Conservation (phyloP, 2,113 vertebrate genomes). For the Myotis lucifugus region DNA sequence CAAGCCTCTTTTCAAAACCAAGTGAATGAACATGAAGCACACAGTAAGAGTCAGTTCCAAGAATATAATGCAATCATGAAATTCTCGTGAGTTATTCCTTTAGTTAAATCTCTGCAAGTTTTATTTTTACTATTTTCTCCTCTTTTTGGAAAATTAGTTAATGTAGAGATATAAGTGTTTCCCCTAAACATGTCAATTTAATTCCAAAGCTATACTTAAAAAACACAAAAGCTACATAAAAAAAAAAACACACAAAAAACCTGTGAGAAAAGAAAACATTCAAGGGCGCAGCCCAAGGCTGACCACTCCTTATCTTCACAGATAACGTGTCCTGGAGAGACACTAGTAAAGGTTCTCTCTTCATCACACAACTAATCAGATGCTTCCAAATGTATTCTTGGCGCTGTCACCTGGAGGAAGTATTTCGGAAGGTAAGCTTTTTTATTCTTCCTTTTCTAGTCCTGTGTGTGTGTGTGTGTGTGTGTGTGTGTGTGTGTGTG, state of each 20-base stretch:
- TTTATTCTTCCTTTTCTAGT: neutral
- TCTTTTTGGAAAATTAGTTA: neutral
- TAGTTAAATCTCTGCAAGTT: neutral
- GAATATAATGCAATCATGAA: neutral
- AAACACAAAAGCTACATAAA: neutral
- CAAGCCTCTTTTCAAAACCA: neutral
- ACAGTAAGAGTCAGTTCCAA: neutral
- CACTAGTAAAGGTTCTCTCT: neutral
- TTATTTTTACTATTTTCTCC: neutral
- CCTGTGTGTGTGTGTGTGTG: neutral
- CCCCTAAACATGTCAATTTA: neutral
- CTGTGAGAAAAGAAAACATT: too few species aligned
- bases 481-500: too few species aligned
- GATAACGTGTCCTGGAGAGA: constrained; percentile 65
- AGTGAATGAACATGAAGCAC: neutral
- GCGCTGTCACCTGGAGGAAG: constrained; percentile 42
- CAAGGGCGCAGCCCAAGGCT: neutral
- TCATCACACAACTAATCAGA: constrained; percentile 50
- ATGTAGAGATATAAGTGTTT: neutral
- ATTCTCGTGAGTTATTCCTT: neutral
- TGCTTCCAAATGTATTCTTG: constrained; percentile 66
- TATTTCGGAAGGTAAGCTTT: constrained; percentile 69
- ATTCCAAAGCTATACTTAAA: neutral
- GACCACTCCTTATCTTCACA: neutral
- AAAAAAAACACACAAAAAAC: too few species aligned